Base-by-base conservation (phyloP, 2,797 vertebrate species). In the Tachyglossus aculeatus region DNA sequence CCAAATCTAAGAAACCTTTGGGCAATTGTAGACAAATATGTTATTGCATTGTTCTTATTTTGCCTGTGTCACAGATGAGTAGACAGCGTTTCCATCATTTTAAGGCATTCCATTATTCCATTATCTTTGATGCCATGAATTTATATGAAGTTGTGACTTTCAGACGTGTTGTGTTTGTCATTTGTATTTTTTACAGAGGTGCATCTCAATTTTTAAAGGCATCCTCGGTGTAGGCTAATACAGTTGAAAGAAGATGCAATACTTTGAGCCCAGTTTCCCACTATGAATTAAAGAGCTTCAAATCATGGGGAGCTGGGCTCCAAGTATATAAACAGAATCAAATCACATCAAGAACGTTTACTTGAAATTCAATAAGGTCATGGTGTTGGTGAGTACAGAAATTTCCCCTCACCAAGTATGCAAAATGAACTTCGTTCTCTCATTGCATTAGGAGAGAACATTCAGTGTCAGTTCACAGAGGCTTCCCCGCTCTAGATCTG, bases 21-120 rank as follows among this genome's bases (percentile, higher is more conserved):
- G 87, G 90, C 86, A 53, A 77, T 82, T 87, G 83, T 67, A 88
- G 85, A 84, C 87, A 86, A 55, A 86, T 81, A 43, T 48, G 60
- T 74, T 87, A 65, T 84, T 66, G 45, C 31, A n/a, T 87, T 84
- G 83, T 80, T 82, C 83, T 85, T 87, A 82, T 83, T 90, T 89
- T 85, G 78, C 84, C 82, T 47, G 33, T 78, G 87, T 91, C 88
- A 88, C 82, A 72, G 84, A 77, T 82, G 86, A 83, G 82, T 82
- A 75, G 82, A 71, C 69, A 85, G 86, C 72, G 22, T 87, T 90
- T 87, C 58, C 53, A 72, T 2, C 78, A 82, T 78, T 86, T 80
- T 73, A 80, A 85, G 80, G 88, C 52, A 1, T 80, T 3, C 12
- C 80, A 72, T 81, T 88, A 78, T 78, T 89, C 80, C 67, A 47